A percentile compares a stretch with the other conserved stretches of the same genome.
Evolutionary conservation across 2,888 invertebrate species (phyloP).

Genomic region (Gandaritis pyraliata): DNA sequence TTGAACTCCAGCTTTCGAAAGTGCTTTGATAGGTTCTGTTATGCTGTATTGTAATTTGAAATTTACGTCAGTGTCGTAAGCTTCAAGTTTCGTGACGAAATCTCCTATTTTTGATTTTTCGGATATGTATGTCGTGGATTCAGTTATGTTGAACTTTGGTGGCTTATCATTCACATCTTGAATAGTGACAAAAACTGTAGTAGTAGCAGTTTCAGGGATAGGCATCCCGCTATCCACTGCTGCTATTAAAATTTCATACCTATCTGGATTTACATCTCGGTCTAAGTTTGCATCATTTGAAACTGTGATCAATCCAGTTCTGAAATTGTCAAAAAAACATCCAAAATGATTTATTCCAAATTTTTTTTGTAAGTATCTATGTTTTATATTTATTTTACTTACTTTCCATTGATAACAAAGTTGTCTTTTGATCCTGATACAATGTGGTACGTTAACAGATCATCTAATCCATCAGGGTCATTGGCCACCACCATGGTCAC

Average conservation of each 20-base stretch:
- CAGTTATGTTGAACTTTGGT: constrained; percentile 88
- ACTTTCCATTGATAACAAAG: constrained; percentile 90
- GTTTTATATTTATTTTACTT: constrained; percentile 49
- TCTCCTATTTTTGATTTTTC: constrained; percentile 87
- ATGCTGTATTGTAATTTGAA: constrained; percentile 88
- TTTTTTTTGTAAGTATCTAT: no score
- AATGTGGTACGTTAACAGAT: constrained; percentile 87
- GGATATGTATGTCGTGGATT: constrained; percentile 88
- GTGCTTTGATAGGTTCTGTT: constrained; percentile 87
- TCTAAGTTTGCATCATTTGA: constrained; percentile 90
- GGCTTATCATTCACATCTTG: constrained; percentile 93
- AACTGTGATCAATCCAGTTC: constrained; percentile 88
- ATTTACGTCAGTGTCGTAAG: constrained; percentile 89
- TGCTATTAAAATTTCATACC: constrained; percentile 88
- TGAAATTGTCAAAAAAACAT: constrained; percentile 48
- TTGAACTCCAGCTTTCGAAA: constrained; percentile 90
- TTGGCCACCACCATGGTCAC: constrained; percentile 89
- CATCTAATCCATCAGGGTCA: constrained; percentile 91
- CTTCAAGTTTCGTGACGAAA: constrained; percentile 86
- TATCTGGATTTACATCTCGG: constrained; percentile 86
- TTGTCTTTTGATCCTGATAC: constrained; percentile 90
- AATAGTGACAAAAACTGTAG: constrained; percentile 89
- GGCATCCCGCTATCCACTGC: constrained; percentile 91
- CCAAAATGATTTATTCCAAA: neutral
- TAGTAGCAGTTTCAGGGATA: constrained; percentile 90